Base-by-base conservation (phyloP, 1,140 invertebrate genomes). In the Drosophila prosaltans region DNA sequence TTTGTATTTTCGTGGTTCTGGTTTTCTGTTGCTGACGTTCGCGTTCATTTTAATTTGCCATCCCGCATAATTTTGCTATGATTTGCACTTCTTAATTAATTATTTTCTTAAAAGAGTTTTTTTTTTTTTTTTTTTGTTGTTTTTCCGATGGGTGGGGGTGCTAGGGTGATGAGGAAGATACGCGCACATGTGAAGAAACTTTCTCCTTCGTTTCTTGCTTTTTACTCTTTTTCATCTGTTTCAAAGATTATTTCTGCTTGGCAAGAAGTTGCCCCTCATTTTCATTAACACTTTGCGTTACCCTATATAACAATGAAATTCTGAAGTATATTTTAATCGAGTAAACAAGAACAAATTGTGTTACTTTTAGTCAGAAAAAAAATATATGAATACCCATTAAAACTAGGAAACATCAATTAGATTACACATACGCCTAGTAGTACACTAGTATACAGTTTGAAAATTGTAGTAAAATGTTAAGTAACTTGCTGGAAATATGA, bases 41-140 rank as follows among this genome's bases (percentile, higher is more conserved):
- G 72, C 79, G 79, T 86, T 86, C 78, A 71, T 86, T 86, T 86
- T 77, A 86, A 86, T 86, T 86, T 88, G 72, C 61, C 69, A 76
- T 65, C 83, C 83, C 83, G 83, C 83, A 86, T 86, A 86, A 86
- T 86, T 86, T 76, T 86, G 82, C 82, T 82, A 86, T 86, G 82
- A 86, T 86, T 86, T 86, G 83, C 83, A 86, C 83, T 86, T 86
- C 83, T 82, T 86, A 86, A 86, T 86, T 86, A 86, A 86, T 86
- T 86, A 88, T 88, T 86, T 51, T 51, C 45, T 51, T 51, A 51
- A 51, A 51, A 51, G 45, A 51, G 45, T 51, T 51, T 51, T 86
- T 86, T 76, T 76, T 67, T 69, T 80, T 76, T 24, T 51, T 48
- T 21, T 48, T 16, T 48, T 45, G 45, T 16, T 48, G 45, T 7